Evolutionary conservation across 2,113 vertebrate species (phyloP).

Genomic region (Rhabdomys dilectus): DNA sequence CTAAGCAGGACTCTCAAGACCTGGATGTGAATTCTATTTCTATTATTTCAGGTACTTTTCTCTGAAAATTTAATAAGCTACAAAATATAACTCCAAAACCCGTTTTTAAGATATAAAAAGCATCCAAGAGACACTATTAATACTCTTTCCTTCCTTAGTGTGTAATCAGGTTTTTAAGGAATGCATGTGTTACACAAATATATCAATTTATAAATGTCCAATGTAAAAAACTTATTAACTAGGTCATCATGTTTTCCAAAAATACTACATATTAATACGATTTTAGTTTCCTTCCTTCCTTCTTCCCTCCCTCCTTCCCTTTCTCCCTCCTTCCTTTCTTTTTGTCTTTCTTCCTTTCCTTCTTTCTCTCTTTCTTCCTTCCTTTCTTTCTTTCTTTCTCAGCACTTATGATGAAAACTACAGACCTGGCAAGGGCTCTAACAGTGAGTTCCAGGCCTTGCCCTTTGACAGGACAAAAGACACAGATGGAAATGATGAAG

Average conservation of each 20-base stretch:
- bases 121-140: background rate
- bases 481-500: background rate
- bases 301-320: too few species aligned
- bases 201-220: background rate
- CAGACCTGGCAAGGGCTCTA: too few species aligned
- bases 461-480: background rate
- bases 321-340: too few species aligned
- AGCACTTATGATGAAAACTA: background rate
- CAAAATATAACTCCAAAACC: background rate
- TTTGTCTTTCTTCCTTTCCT: background rate
- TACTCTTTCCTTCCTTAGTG: background rate
- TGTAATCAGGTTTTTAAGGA: background rate
- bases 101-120: background rate
- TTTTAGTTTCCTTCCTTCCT: background rate
- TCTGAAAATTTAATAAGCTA: background rate
- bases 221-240: background rate
- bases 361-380: too few species aligned
- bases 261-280: background rate
- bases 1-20: background rate
- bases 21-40: background rate
- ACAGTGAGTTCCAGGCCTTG: background rate
- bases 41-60: background rate
- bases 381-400: too few species aligned
- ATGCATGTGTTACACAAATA: conserved; percentile 5
- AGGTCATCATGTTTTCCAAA: conserved; percentile 7